Evolutionary conservation across 1,140 invertebrate species (phyloP).

Genomic region (Anastrepha ludens): DNA sequence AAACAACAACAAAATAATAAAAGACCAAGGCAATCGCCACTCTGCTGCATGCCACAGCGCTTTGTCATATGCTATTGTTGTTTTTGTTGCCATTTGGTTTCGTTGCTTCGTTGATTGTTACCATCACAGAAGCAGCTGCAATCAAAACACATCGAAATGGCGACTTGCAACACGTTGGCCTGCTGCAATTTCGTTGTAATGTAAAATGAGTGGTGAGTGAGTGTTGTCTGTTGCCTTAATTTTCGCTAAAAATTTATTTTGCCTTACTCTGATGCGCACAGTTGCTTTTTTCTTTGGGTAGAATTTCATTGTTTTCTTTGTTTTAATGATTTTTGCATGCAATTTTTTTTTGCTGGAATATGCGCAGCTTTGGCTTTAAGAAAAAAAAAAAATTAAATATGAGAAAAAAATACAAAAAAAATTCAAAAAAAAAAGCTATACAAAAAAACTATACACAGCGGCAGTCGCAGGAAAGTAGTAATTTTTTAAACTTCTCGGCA

Average conservation of each 20-base stretch:
- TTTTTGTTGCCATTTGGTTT: neutral
- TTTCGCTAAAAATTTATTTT: neutral
- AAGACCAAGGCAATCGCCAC: neutral
- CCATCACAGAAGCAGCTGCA: slow-evolving; percentile 63
- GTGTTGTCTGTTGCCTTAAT: neutral
- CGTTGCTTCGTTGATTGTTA: neutral
- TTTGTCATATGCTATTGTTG: neutral
- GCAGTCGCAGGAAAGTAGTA: too few relatives aligned
- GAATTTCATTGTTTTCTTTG: too few relatives aligned
- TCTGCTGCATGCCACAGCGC: slow-evolving; percentile 62
- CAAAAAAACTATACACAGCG: too few relatives aligned
- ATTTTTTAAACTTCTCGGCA: too few relatives aligned
- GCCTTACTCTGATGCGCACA: neutral
- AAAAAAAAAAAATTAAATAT: too few relatives aligned
- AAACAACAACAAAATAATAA: neutral
- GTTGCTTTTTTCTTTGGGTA: neutral
- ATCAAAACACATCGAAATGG: slow-evolving; percentile 62
- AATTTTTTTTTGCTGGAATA: neutral
- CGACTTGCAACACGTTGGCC: slow-evolving; percentile 54
- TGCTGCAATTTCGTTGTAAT: slow-evolving; percentile 45
- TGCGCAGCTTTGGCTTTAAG: neutral
- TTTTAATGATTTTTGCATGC: neutral
- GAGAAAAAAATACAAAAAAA: too few relatives aligned
- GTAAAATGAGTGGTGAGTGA: neutral
- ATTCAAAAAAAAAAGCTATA: too few relatives aligned